These are phyloP conservation scores for Chymomyza costata DNA, from an alignment of 1,140 invertebrate species.

Conservation along the genomic window DNA sequence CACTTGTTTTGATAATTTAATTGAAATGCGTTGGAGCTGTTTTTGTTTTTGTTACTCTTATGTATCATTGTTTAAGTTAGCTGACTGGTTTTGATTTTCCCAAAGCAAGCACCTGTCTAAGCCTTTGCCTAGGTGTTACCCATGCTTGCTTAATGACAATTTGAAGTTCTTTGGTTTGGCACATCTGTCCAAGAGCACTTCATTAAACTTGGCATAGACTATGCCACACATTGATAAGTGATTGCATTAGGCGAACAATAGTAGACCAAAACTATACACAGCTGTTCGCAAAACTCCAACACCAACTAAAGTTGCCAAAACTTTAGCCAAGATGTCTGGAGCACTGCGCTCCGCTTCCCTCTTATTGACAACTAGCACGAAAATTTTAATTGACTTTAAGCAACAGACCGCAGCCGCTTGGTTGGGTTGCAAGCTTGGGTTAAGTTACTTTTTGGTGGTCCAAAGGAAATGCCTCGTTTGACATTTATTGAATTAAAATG, in stretches of 20 bases:
- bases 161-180: too few species aligned
- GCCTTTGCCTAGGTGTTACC: too few species aligned
- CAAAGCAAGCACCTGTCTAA: too few species aligned
- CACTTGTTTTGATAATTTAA: slow-evolving; percentile 69
- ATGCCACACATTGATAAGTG: too few species aligned
- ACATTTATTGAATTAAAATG: slow-evolving; percentile 70
- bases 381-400: slow-evolving; percentile 67
- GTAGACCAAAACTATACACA: slow-evolving; percentile 10
- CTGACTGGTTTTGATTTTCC: too few species aligned
- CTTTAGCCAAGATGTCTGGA: slow-evolving; percentile 28
- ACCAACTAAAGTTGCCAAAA: slow-evolving; percentile 39
- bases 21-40: slow-evolving; percentile 46
- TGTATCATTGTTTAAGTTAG: too few species aligned
- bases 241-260: slow-evolving; percentile 53
- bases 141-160: too few species aligned
- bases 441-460: slow-evolving; percentile 29
- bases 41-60: too few species aligned
- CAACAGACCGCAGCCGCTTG: slow-evolving; percentile 45
- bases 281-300: too few species aligned
- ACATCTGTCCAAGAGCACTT: too few species aligned
- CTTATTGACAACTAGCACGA: neutral
- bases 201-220: too few species aligned
- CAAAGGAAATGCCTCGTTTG: slow-evolving; percentile 57
- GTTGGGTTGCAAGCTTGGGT: too few species aligned
- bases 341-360: slow-evolving; percentile 18